Base-by-base conservation (phyloP, 1,140 invertebrate genomes). In the Heliconius hewitsoni region DNA sequence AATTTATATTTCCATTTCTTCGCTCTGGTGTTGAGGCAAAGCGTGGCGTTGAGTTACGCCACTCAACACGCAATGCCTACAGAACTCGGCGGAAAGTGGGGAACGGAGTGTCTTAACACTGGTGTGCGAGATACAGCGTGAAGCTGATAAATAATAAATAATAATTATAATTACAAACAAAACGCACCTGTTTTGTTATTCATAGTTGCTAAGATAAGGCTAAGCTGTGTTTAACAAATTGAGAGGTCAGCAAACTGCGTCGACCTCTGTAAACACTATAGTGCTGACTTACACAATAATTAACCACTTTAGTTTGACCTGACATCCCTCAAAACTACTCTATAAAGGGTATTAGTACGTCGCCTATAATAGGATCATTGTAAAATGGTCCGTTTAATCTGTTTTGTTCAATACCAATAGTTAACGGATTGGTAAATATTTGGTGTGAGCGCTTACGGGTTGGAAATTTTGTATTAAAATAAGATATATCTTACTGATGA, bases 201-300 rank as follows among this genome's bases (percentile, higher is more conserved):
- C 60, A 76, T 71, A 76, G 52, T 50, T 27, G 66, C 66, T 46
- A 76, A 42, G 16, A 76, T 55, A 76, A 37, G 55, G 39, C 60
- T 42, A 80, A 75, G 60, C 72, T 71, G 16, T 82, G 81, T 84
- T 84, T 73, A 76, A 79, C 80, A 85, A 86, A 85, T 78, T 82
- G 79, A 85, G 82, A 86, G 89, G 84, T 89, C 89, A 85, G 85
- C 81, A 79, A 84, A 86, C 77, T 77, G 73, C 81, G 79, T 78
- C 86, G 86, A 87, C 88, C 88, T 84, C 78, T 83, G 66, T 83
- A 86, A 85, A 86, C 82, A 85, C 82, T 85, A 86, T 84, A 81
- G 50, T 83, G 89, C 88, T 85, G 85, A 88, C 81, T 86, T 78
- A 82, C 78, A 50, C 77, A 83, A 85, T 84, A 81, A 85, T 83